Percentiles rank a stretch among this genome's conserved stretches.
Conservation (phyloP, 2,113 vertebrate genomes). For the Heloderma charlesbogerti region DNA sequence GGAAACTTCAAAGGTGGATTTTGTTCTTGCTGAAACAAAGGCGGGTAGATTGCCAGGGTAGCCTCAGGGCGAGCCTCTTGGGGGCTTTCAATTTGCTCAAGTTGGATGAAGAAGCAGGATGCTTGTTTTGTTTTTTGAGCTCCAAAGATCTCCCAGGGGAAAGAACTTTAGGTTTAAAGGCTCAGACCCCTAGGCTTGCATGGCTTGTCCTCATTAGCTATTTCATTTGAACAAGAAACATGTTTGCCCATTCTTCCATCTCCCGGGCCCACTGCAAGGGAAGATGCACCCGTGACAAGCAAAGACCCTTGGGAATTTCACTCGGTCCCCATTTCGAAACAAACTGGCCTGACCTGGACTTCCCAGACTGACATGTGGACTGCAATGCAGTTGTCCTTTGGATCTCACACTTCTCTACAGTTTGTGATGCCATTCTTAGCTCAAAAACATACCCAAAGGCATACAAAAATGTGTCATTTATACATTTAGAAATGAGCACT, state of each 20-base stretch:
- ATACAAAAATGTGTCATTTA: background rate
- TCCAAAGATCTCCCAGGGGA: constrained; percentile 63
- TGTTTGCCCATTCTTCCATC: background rate
- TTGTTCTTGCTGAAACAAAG: constrained; percentile 84
- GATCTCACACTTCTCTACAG: background rate
- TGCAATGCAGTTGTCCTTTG: no score
- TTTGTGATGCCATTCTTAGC: background rate
- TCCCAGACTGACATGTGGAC: background rate
- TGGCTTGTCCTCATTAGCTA: constrained; percentile 58
- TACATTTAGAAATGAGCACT: background rate
- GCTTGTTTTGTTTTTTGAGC: background rate
- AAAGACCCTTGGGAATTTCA: no score
- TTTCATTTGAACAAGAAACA: constrained; percentile 54
- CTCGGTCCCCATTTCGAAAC: background rate
- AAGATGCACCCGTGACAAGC: background rate
- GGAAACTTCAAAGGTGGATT: constrained; percentile 85
- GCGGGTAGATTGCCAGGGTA: constrained; percentile 76
- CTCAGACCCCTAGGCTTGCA: constrained; percentile 43
- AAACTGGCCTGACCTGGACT: background rate
- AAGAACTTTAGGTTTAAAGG: constrained; percentile 69
- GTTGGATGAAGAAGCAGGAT: constrained; percentile 57
- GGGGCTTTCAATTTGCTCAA: constrained; percentile 79
- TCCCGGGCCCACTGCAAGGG: background rate
- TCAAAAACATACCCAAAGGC: background rate
- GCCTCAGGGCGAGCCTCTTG: constrained; percentile 79